Percentiles rank a stretch among this genome's conserved stretches.
Conservation (phyloP, 2,113 vertebrate genomes). For the Urocitellus parryii region DNA sequence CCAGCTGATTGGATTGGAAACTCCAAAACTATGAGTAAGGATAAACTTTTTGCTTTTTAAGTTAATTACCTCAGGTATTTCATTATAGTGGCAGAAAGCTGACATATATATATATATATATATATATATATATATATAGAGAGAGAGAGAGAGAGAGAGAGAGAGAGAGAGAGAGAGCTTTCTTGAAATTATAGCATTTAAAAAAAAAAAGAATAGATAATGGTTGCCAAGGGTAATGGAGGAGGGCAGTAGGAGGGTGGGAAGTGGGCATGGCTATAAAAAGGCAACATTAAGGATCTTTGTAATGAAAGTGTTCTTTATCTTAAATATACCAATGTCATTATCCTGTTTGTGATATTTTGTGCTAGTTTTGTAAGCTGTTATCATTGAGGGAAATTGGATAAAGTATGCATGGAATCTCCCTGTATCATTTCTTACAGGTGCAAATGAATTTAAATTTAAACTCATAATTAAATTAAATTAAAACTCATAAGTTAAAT, state of each 20-base stretch:
- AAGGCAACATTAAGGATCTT: neutral
- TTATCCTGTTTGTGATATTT: neutral
- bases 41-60: neutral
- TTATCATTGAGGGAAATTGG: neutral
- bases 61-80: neutral
- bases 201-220: neutral
- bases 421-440: neutral
- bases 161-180: neutral
- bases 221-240: neutral
- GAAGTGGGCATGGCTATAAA: neutral
- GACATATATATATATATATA: neutral
- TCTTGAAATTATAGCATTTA: neutral
- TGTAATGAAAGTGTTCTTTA: neutral
- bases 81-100: neutral
- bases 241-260: too few species aligned
- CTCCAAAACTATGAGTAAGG: neutral
- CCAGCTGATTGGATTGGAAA: too few species aligned
- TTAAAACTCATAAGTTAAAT: too few species aligned
- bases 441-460: neutral
- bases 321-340: neutral
- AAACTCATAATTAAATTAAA: conserved; percentile 1
- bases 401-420: neutral
- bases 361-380: neutral
- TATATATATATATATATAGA: too few species aligned
- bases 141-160: too few species aligned